Base-by-base conservation (phyloP, 2,113 vertebrate genomes). In the Chloroceryle aenea region DNA sequence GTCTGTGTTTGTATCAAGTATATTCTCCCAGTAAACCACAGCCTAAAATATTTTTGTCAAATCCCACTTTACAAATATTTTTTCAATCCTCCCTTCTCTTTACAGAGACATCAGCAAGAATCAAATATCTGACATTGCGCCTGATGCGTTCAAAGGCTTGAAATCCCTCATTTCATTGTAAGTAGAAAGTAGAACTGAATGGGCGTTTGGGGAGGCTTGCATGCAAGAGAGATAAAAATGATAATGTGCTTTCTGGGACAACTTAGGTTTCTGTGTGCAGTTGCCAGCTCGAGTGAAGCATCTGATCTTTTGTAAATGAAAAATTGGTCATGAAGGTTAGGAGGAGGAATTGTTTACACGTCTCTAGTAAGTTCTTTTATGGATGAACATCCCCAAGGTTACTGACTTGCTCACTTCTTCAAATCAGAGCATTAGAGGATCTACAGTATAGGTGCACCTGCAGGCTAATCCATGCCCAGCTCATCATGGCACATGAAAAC, bases 91-190 rank as follows among this genome's bases (percentile, higher is more conserved):
- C 52, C 15, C 27, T 91, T 95, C 27, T 95, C 48, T 97, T 98
- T 97, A 59, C 98, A 99, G 99, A 98, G 99, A 99, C 98, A 98
- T 99, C 98, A 99, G 99, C 98, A 99, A 99, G 98, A 99, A 99
- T 98, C 99, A 99, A 97, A 99, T 99, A 97, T 99, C 99, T 27
- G 99, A 99, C 97, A 98, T 99, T 38, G 99, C 99, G 1, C 98
- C 99, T 7, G 99, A 99, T 84, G 99, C 99, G 47, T 99, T 99
- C 98, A 99, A 98, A 64, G 99, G 99, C 94, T 98, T 99, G 91
- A 99, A 99, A 89, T 99, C 99, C 12, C 99, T 99, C 97, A 99
- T 99, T 29, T 99, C 99, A 5, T 97, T 99, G 99, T 99, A 98
- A 99, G 99, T 99, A 95, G 72, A 93, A 94, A 87, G 59, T 34